Conservation (phyloP, 2,888 invertebrate species). For the Mesoligia furuncula region DNA sequence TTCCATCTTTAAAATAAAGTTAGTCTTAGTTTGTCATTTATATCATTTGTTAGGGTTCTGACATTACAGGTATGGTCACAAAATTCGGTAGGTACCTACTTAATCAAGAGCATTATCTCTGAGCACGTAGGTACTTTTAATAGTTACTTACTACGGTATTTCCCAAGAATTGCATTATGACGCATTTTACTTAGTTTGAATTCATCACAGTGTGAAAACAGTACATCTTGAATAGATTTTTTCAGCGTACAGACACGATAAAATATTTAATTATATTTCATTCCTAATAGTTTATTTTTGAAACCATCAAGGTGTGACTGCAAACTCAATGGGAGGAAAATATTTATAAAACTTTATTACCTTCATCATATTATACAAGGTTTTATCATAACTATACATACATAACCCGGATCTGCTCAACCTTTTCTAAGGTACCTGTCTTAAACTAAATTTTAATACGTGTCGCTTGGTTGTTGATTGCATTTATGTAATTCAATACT, state of each 20-base stretch:
- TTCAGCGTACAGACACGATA: neutral
- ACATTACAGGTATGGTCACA: neutral
- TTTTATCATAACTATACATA: neutral
- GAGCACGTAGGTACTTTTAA: neutral
- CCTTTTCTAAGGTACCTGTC: neutral
- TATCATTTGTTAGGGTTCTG: slow-evolving; percentile 15
- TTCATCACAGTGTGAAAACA: neutral
- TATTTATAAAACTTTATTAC: neutral
- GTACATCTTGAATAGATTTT: neutral
- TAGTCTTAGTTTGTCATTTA: slow-evolving; percentile 21
- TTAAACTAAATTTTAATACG: too few relatives aligned
- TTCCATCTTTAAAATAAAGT: slow-evolving; percentile 10
- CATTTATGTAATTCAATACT: too few relatives aligned
- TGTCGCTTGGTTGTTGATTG: too few relatives aligned
- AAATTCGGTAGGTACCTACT: neutral
- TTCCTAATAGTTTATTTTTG: neutral
- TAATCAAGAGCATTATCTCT: neutral
- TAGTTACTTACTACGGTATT: too few relatives aligned
- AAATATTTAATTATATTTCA: neutral
- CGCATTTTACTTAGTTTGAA: neutral
- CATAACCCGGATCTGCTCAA: neutral
- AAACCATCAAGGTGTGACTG: neutral
- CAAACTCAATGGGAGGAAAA: neutral
- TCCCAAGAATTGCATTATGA: slow-evolving; percentile 5
- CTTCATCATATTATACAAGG: neutral